Evolutionary conservation across 2,888 invertebrate genomes (phyloP), one percentile per base, ranked within the genome.

Genomic region (Cheilosia scutellata): DNA sequence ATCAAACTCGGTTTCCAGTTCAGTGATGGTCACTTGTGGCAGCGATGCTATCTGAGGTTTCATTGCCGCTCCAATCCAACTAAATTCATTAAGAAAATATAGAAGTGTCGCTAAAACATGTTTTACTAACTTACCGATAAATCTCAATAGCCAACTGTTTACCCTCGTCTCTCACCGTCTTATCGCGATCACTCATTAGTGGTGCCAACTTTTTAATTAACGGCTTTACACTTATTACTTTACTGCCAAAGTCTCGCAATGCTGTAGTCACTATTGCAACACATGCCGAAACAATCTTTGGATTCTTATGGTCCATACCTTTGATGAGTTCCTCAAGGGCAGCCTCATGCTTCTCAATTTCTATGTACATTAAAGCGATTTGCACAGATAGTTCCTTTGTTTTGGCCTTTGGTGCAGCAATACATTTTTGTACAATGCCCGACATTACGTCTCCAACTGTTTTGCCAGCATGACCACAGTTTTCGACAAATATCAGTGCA

Each of bases 271-370:
- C 92, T 0, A 96, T 95, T 5, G 95, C 94, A 2, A 97, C 94
- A 91, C 97, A 98, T 0, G 96, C 98, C 0, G 96, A 93, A 0
- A 98, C 97, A 82, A 98, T 97, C 93, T 98, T 99, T 0, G 99
- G 99, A 92, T 98, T 98, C 92, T 99, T 99, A 89, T 97, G 97
- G 55, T 97, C 97, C 93, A 98, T 96, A 42, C 99, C 99, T 93
- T 98, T 98, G 25, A 98, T 93, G 2, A 99, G 93, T 92, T 98
- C 98, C 88, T 99, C 99, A 89, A 96, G 94, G 0, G 98, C 97
- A 11, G 95, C 93, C 87, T 99, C 99, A 83, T 97, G 96, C 91
- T 98, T 98, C 90, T 99, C 99, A 89, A 98, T 97, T 93, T 99
- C 99, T 88, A 99, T 94, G 91, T 97, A 98, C 97, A 98, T 97